Percentiles rank a stretch among this genome's conserved stretches.
Conservation (phyloP, 2,888 invertebrate genomes). For the Athalia cordata region DNA sequence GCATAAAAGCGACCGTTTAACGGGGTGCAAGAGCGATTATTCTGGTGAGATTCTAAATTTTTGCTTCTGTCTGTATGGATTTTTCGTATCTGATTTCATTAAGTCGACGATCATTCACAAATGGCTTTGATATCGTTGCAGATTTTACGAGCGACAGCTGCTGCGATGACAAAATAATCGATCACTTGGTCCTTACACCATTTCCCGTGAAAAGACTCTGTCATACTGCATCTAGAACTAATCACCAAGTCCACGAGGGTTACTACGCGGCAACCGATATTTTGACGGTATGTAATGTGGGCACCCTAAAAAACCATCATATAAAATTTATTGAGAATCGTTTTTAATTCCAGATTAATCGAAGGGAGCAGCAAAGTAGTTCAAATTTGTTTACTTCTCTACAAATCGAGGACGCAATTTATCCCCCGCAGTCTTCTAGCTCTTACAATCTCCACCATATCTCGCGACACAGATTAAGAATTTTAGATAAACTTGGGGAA, state of each 20-base stretch:
- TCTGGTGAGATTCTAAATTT: constrained; percentile 62
- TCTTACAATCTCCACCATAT: constrained; percentile 74
- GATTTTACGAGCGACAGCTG: constrained; percentile 78
- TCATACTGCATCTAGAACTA: constrained; percentile 61
- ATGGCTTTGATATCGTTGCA: constrained; percentile 62
- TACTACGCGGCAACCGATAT: constrained; percentile 89
- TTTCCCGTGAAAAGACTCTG: constrained; percentile 62
- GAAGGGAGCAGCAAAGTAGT: constrained; percentile 80
- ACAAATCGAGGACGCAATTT: constrained; percentile 80
- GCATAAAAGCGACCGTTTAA: constrained; percentile 64
- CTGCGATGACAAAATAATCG: constrained; percentile 72
- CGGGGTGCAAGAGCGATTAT: constrained; percentile 76
- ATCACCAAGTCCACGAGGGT: constrained; percentile 75
- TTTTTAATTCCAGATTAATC: constrained; percentile 74
- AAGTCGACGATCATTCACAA: no score
- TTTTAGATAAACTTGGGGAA: constrained; percentile 90
- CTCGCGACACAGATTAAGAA: constrained; percentile 88
- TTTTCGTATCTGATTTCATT: not conserved
- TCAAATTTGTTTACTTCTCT: constrained; percentile 85
- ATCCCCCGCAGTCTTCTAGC: constrained; percentile 60
- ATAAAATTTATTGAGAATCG: constrained; percentile 14
- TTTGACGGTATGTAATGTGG: constrained; percentile 76
- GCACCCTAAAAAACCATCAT: constrained; percentile 35
- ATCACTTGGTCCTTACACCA: constrained; percentile 58
- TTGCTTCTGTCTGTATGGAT: constrained; percentile 12